Conservation (phyloP, 2,113 vertebrate genomes). For the Xiphophorus hellerii region DNA sequence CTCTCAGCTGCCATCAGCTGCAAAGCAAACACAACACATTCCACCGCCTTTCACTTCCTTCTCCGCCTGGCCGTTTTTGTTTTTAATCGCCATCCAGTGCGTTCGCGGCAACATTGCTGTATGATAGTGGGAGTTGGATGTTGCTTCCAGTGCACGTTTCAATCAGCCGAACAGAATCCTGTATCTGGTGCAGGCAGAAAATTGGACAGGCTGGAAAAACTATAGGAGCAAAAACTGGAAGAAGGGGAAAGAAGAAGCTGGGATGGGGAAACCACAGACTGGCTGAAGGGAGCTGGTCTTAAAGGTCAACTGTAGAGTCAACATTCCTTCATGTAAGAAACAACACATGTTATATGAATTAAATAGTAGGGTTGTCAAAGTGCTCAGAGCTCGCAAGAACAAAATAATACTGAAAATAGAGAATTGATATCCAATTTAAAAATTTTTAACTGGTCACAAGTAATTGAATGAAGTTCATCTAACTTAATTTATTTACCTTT, state of each 20-base stretch:
- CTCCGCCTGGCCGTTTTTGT: neutral
- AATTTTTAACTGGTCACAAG: no score
- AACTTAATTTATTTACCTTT: no score
- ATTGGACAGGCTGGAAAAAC: no score
- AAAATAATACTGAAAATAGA: neutral
- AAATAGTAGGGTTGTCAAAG: neutral
- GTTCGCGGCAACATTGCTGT: neutral
- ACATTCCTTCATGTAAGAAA: neutral
- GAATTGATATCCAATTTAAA: no score
- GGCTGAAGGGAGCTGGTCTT: neutral
- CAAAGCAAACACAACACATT: constrained; percentile 2
- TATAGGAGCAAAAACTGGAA: no score
- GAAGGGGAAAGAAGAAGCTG: no score
- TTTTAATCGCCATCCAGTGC: neutral
- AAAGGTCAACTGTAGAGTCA: neutral
- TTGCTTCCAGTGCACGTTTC: neutral
- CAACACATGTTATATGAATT: neutral
- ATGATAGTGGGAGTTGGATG: neutral
- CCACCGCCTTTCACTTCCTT: constrained; percentile 2
- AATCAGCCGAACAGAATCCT: neutral
- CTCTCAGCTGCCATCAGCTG: constrained; percentile 17
- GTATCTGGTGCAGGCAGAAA: neutral
- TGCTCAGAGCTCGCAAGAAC: neutral
- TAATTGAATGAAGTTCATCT: no score
- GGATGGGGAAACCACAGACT: neutral